These are phyloP conservation scores for Leptinotarsa defecta DNA, from an alignment of 1,140 invertebrate genomes.

Conservation along the genomic window DNA sequence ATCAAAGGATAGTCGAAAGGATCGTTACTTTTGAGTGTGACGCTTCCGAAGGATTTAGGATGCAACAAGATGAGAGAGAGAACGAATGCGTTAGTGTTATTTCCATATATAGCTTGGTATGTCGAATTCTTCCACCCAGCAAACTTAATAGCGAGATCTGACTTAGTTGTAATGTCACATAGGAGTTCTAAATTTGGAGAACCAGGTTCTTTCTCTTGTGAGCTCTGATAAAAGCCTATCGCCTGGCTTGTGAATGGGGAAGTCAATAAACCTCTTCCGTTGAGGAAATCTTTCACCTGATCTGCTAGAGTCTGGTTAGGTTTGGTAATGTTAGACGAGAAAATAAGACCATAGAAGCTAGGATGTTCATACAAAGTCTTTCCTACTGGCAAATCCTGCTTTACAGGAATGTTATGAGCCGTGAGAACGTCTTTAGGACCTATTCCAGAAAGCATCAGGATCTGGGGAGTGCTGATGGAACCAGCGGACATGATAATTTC, in stretches of 20 bases:
- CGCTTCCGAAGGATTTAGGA: conserved; percentile 65
- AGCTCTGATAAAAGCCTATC: conserved; percentile 1
- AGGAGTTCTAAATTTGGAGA: neutral
- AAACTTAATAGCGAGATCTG: neutral
- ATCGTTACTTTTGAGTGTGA: conserved; percentile 64
- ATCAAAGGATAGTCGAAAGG: conserved; percentile 77
- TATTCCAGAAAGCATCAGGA: conserved; percentile 66
- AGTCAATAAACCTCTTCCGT: conserved; percentile 11
- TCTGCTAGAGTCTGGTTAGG: neutral
- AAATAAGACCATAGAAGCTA: neutral
- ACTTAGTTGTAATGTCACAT: neutral
- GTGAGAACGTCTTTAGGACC: conserved; percentile 59
- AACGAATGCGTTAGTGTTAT: conserved; percentile 73
- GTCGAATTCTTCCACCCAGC: neutral
- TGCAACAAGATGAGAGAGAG: conserved; percentile 69
- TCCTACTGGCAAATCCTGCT: conserved; percentile 65
- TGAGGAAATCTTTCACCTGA: conserved; percentile 16
- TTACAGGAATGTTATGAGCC: conserved; percentile 51
- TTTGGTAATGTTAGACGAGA: neutral
- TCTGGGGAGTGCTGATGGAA: conserved; percentile 55
- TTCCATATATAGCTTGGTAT: conserved; percentile 55
- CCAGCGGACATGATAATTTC: conserved; percentile 66
- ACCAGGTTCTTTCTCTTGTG: too few species aligned
- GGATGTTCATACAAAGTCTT: conserved; percentile 83
- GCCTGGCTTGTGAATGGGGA: neutral